Percentiles rank a stretch among this genome's conserved stretches.
These are phyloP conservation scores for Trachythela sp. DNA, from an alignment of 64 coral and sea anemone species.

Conservation along the genomic window DNA sequence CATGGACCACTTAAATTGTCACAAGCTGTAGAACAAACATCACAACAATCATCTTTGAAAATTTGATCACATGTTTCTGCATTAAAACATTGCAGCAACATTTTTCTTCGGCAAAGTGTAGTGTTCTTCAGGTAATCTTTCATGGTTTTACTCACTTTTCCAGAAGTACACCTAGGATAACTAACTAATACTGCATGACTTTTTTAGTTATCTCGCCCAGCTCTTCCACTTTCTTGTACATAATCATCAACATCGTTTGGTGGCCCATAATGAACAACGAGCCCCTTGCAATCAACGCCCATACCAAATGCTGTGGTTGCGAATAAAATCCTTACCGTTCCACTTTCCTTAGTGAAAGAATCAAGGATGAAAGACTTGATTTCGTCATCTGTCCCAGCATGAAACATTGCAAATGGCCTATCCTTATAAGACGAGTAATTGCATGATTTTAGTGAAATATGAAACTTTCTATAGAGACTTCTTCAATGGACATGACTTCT, in stretches of 20 bases:
- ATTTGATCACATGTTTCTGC: not conserved
- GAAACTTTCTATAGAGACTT: not conserved
- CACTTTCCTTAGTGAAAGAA: not conserved
- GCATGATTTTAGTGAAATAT: not conserved
- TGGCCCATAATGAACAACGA: not conserved
- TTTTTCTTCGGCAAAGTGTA: not conserved
- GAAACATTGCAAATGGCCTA: not conserved
- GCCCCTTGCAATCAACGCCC: not conserved
- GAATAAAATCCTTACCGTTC: not conserved
- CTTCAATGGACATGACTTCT: not conserved
- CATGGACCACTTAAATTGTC: too few relatives aligned
- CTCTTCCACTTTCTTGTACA: slow-evolving; percentile 14
- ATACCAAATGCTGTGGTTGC: not conserved
- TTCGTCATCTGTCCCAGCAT: not conserved
- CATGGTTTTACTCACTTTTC: not conserved
- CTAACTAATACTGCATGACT: not conserved
- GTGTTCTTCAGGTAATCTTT: not conserved
- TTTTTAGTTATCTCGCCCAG: not conserved
- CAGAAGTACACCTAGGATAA: not conserved
- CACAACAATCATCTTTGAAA: not conserved
- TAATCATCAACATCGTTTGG: not conserved
- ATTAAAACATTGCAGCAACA: not conserved
- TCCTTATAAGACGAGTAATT: not conserved
- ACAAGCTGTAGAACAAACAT: too few relatives aligned
- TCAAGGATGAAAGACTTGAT: not conserved